These are phyloP conservation scores for Magallana ariakensis DNA, from an alignment of 1,140 invertebrate genomes.

Conservation along the genomic window DNA sequence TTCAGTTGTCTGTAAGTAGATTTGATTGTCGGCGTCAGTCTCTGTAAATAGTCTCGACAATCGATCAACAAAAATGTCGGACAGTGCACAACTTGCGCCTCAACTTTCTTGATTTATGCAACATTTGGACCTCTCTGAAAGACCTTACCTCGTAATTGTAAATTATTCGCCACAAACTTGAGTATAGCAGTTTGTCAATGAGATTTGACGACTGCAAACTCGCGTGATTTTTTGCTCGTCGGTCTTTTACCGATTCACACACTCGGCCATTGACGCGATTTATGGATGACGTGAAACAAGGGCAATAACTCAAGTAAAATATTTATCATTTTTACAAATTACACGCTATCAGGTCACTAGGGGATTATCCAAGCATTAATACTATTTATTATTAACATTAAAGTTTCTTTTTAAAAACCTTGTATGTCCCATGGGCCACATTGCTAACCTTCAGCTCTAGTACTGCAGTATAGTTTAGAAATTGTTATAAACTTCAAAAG, in stretches of 20 bases:
- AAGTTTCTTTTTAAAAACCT: no score
- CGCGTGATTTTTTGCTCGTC: slow-evolving; percentile 10
- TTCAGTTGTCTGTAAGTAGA: no score
- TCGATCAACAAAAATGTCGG: slow-evolving; percentile 29
- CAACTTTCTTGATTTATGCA: not conserved
- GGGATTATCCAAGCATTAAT: no score
- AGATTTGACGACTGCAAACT: not conserved
- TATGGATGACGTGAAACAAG: not conserved
- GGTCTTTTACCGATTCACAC: not conserved
- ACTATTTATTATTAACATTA: no score
- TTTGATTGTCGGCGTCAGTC: no score
- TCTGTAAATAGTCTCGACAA: no score
- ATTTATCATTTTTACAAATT: no score
- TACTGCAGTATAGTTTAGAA: no score
- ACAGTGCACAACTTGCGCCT: not conserved
- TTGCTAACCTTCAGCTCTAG: no score
- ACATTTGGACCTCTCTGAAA: not conserved
- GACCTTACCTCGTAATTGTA: not conserved
- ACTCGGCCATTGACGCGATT: not conserved
- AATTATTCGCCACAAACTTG: not conserved
- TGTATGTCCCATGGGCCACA: no score
- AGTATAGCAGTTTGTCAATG: not conserved
- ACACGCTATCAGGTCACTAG: no score
- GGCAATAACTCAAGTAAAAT: not conserved
- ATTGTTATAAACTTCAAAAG: no score